These are phyloP conservation scores for Kryphioiulus occultus DNA, from an alignment of 2,888 invertebrate genomes.

Conservation along the genomic window DNA sequence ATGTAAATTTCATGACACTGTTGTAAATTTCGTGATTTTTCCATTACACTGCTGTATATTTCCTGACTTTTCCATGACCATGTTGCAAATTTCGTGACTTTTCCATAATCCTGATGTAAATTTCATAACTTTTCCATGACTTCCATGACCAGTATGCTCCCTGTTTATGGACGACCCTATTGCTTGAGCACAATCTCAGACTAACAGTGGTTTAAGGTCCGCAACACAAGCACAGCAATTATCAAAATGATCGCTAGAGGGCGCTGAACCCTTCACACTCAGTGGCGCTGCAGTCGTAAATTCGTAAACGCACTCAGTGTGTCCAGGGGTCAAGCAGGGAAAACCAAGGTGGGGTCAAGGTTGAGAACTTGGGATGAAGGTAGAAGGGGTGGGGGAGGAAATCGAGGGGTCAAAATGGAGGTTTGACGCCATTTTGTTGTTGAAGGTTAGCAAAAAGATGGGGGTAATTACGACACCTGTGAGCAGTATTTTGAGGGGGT, in stretches of 20 bases:
- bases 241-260: neutral
- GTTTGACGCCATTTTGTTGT: neutral
- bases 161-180: too few species aligned
- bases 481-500: neutral
- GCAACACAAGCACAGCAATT: too few species aligned
- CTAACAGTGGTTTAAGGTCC: too few species aligned
- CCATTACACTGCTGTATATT: too few species aligned
- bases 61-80: too few species aligned
- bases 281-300: neutral
- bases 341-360: neutral
- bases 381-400: neutral
- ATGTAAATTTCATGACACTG: too few species aligned
- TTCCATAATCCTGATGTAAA: too few species aligned
- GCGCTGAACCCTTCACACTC: neutral
- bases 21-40: too few species aligned
- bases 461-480: neutral
- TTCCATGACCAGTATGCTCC: too few species aligned
- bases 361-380: neutral
- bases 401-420: neutral
- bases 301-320: neutral
- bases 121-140: too few species aligned
- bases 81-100: too few species aligned
- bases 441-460: neutral
- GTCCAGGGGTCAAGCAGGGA: neutral
- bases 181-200: too few species aligned